phyloP scores from a whole-genome alignment of 2,888 invertebrate genomes.

The Drosophila fungiperda region DNA sequence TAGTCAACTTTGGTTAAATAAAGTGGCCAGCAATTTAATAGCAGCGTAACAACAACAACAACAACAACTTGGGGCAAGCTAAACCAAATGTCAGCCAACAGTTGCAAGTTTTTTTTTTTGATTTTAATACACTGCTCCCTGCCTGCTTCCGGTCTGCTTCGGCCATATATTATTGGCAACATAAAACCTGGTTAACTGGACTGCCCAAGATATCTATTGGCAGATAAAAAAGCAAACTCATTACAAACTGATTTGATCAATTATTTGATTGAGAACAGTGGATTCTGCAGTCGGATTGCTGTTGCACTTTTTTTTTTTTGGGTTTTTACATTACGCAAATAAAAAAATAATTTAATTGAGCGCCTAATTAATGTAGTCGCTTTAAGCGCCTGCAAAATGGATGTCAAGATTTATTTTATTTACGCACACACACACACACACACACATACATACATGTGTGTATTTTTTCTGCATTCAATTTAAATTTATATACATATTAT shows the following conservation, averaged over 20 bases:
- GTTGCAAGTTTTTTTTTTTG: background rate
- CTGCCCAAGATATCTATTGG: background rate
- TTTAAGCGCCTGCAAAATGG: conserved; percentile 34
- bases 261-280: background rate
- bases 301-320: conserved; percentile 12
- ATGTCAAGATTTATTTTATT: conserved; percentile 46
- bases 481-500: conserved; percentile 39
- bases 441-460: background rate
- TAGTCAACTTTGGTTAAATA: conserved; percentile 80
- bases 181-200: background rate
- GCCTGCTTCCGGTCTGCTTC: too few relatives aligned
- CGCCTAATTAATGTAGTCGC: conserved; percentile 49
- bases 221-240: too few relatives aligned
- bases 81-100: conserved; percentile 41
- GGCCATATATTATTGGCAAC: background rate
- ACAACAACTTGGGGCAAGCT: conserved; percentile 51
- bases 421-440: background rate
- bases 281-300: conserved; percentile 4
- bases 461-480: conserved; percentile 31
- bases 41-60: conserved; percentile 23
- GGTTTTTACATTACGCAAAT: conserved; percentile 3
- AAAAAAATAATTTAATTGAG: conserved; percentile 31
- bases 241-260: background rate
- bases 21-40: conserved; percentile 78
- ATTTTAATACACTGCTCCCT: background rate